These are phyloP conservation scores for Drosophila paramelanica DNA, from an alignment of 2,888 invertebrate species.

Conservation along the genomic window DNA sequence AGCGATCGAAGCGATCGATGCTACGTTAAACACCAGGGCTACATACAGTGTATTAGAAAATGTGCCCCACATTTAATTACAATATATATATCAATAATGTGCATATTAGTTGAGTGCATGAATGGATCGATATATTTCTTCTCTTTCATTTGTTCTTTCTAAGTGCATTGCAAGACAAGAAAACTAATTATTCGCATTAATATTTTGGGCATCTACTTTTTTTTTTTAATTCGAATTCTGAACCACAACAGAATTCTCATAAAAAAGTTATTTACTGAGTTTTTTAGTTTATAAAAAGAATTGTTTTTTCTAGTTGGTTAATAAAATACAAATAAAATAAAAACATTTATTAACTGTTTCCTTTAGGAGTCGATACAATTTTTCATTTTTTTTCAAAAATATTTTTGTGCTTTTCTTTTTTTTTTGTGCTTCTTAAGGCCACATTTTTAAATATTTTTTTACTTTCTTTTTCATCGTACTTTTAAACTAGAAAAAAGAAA, in stretches of 20 bases:
- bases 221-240: not conserved
- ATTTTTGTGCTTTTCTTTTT: not conserved
- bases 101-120: not conserved
- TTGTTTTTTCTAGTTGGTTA: not conserved
- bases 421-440: not conserved
- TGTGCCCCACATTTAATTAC: slow-evolving; percentile 1
- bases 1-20: not conserved
- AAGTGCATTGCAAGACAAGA: not conserved
- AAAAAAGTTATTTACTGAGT: not conserved
- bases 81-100: not conserved
- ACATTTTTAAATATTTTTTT: not conserved
- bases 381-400: not conserved
- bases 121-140: not conserved
- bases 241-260: not conserved
- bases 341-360: not conserved
- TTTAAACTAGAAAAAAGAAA: not conserved
- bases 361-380: not conserved
- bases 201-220: not conserved
- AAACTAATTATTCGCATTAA: not conserved
- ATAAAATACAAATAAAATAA: not conserved
- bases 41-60: not conserved
- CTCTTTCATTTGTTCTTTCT: not conserved
- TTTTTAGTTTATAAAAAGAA: not conserved
- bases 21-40: slow-evolving; percentile 3
- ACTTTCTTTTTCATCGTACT: not conserved